Evolutionary conservation across 1,140 invertebrate genomes (phyloP), one percentile per base, ranked within the genome.

Genomic region (Euglossa dilemma): DNA sequence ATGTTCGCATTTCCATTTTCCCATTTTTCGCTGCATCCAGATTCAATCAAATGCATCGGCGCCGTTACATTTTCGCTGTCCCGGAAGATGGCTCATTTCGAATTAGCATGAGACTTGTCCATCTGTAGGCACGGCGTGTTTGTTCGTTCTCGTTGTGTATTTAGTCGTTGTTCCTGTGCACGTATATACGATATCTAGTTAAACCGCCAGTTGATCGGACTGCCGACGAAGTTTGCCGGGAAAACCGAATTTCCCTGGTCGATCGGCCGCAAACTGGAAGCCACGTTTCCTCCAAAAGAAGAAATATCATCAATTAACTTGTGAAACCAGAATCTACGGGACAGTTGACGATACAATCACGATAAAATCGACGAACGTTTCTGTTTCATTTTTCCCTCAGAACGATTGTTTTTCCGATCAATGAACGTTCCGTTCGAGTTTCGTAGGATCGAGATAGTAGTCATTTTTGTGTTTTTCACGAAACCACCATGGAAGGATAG

Each of bases 101-200:
- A 74, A 73, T 73, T 80, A 73, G 14, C 43, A 3, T 9, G 80
- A 25, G 69, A 66, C 43, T 47, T 36, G 61, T 82, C 76, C 80
- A 74, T 57, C 43, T 20, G 43, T 43, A 69, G 28, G 7, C 43
- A 6, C 52, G 18, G 14, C 18, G 66, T 25, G 12, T 56, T 28
- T 5, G 20, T n/a, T 52, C 20, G 2, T 20, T 25, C 16, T 72
- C 25, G 12, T 0, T 76, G 47, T 63, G 71, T 45, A 67, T 74
- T 82, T 75, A 59, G 75, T 67, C 50, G 36, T 57, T 69, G 52
- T 56, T 61, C n/a, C 28, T 56, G 23, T 59, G 20, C 52, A 45
- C 45, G 54, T 69, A 54, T 45, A 63, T 45, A 73, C 70, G 59
- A 74, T 75, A 82, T 76, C 72, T 59, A 67, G 80, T 82, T 82